Evolutionary conservation across 2,888 invertebrate species (phyloP).

Genomic region (Agrenia bidenticulata): DNA sequence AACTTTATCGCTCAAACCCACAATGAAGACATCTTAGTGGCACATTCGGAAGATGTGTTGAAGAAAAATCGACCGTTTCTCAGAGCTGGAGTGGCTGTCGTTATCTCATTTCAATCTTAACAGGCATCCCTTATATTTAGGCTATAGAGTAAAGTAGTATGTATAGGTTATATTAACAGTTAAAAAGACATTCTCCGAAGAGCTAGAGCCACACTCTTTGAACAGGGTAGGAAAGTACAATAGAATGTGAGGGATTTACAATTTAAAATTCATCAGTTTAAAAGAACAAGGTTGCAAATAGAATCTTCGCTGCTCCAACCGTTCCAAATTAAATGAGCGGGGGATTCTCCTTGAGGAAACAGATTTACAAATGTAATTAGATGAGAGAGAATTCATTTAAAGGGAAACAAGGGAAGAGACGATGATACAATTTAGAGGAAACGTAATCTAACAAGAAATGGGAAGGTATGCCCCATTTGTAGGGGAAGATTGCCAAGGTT

Average conservation of each 20-base stretch:
- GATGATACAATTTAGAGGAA: background rate
- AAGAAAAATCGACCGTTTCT: slow-evolving; percentile 19
- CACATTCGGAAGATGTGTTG: slow-evolving; percentile 8
- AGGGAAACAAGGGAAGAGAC: background rate
- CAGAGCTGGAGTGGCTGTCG: slow-evolving; percentile 9
- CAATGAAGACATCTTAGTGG: slow-evolving; percentile 8
- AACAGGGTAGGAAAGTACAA: background rate
- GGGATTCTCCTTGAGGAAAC: background rate
- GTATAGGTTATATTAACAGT: no score
- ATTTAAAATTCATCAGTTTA: no score
- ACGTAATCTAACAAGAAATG: background rate
- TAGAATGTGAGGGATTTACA: no score
- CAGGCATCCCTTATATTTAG: background rate
- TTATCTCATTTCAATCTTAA: slow-evolving; percentile 20
- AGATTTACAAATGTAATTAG: slow-evolving; percentile 5
- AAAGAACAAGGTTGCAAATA: no score
- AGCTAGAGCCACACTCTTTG: background rate
- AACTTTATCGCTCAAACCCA: slow-evolving; percentile 7
- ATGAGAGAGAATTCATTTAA: background rate
- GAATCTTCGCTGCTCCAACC: no score
- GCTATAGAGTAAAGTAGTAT: no score
- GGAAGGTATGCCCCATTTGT: slow-evolving; percentile 10
- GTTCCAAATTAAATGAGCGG: no score
- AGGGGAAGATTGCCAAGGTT: slow-evolving; percentile 11
- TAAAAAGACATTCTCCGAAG: background rate